Evolutionary conservation across 2,797 vertebrate species (phyloP).

Genomic region (Pelobates cultripes): DNA sequence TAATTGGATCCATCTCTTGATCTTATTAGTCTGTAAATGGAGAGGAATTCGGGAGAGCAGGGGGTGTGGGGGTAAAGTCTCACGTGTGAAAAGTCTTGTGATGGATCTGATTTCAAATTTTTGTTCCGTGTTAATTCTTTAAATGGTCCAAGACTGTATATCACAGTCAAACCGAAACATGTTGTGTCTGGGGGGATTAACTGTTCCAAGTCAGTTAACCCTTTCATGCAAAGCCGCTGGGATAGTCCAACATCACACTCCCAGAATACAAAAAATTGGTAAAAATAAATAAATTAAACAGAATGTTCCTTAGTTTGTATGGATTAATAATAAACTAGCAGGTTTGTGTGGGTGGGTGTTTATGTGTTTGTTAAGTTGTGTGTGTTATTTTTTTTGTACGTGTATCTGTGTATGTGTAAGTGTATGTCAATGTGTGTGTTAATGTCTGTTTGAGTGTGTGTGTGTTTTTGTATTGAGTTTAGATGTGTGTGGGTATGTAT

Average conservation of each 20-base stretch:
- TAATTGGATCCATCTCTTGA: constrained; percentile 44
- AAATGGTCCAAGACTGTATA: constrained; percentile 14
- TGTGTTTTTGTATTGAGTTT: too few species aligned
- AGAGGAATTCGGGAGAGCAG: constrained; percentile 62
- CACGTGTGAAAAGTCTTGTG: constrained; percentile 58
- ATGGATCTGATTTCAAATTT: constrained; percentile 61
- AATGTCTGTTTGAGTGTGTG: too few species aligned
- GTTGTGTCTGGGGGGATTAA: constrained; percentile 50
- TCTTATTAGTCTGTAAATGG: constrained; percentile 59
- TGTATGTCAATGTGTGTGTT: too few species aligned
- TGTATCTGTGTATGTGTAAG: neutral
- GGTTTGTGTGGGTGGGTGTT: too few species aligned
- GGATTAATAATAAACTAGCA: too few species aligned
- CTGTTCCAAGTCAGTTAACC: constrained; percentile 6
- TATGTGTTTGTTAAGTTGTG: neutral
- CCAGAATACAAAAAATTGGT: too few species aligned
- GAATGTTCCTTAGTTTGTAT: too few species aligned
- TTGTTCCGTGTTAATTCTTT: constrained; percentile 18
- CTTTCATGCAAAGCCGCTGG: neutral
- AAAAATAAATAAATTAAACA: too few species aligned
- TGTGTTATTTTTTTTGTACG: neutral
- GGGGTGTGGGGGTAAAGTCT: constrained; percentile 57
- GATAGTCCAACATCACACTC: too few species aligned
- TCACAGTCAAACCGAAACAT: constrained; percentile 17
- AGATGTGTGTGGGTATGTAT: constrained; percentile 3